Evolutionary conservation across 1,140 invertebrate species (phyloP), one percentile per base, ranked within the genome.

Genomic region (Drosophila biarmipes): DNA sequence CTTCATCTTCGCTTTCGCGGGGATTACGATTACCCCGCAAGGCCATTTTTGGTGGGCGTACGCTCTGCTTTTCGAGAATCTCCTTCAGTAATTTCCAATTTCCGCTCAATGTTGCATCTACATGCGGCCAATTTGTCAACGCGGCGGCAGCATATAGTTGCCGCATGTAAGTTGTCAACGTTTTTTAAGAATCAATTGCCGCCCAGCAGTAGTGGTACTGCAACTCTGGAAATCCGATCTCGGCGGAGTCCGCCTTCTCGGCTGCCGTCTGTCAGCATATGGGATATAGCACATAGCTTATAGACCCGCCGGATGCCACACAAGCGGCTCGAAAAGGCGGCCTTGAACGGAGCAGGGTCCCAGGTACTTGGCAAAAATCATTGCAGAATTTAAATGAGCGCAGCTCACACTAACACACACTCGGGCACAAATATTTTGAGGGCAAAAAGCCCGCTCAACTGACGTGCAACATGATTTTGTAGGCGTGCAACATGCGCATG

Each of bases 381-480:
- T 84, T 80, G 80, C 80, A 85, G 81, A 85, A 85, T 85, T 86
- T 86, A 85, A 86, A 86, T 86, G 79, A 86, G 77, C 66, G 1
- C 7, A 49, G 24, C 45, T 29, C 80, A 48, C 73, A 59, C 19
- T n/a, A n/a, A 64, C 48, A 55, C 54, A 42, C 21, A 52, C 17
- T 27, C 4, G 45, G 45, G 12, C 64, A 69, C 38, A 59, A 56
- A 81, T 87, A 82, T 80, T 78, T 84, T 77, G 72, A 74, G 80
- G 84, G 75, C 59, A 52, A 76, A 63, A 75, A 73, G 67, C 64
- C 24, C 63, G 67, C 49, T 45, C 74, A 67, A 91, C 81, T 91
- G 90, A 91, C 90, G 78, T 89, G 90, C 90, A 90, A 91, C 90
- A 91, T 91, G 90, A 91, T 90, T 91, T 91, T 91, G 90, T 91